phyloP scores from a whole-genome alignment of 2,888 invertebrate species.

The Mythimna vitellina region DNA sequence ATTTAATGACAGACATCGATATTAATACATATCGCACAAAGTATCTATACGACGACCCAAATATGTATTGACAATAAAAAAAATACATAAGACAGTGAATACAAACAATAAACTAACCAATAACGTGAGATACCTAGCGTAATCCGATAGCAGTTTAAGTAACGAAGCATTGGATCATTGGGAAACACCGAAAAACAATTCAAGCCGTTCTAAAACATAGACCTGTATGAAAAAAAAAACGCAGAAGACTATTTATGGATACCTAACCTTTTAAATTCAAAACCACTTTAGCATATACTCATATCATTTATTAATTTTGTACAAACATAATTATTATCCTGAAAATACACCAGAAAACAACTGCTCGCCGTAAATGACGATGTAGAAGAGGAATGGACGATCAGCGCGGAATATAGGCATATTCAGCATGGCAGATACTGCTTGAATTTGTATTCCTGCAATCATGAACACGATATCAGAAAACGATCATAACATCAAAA shows the following conservation, averaged over 20 bases:
- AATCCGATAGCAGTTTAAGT: too few relatives aligned
- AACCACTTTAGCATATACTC: neutral
- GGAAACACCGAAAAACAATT: too few relatives aligned
- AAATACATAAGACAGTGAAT: too few relatives aligned
- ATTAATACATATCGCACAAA: too few relatives aligned
- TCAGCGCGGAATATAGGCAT: constrained; percentile 14
- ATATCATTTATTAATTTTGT: constrained; percentile 9
- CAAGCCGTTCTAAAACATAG: too few relatives aligned
- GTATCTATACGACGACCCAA: too few relatives aligned
- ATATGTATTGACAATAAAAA: too few relatives aligned
- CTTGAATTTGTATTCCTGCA: neutral
- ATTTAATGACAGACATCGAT: too few relatives aligned
- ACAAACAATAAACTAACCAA: too few relatives aligned
- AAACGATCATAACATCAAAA: neutral
- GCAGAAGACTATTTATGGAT: neutral
- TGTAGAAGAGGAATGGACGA: constrained; percentile 34
- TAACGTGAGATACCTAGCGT: too few relatives aligned
- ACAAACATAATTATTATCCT: constrained; percentile 16
- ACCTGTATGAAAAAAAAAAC: too few relatives aligned
- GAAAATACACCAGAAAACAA: constrained; percentile 36
- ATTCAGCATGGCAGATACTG: neutral
- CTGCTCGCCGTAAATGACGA: constrained; percentile 14
- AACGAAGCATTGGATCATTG: too few relatives aligned
- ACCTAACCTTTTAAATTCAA: neutral
- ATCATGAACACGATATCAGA: constrained; percentile 8